Evolutionary conservation across 2,113 vertebrate genomes (phyloP).

Genomic region (Genyomyrus donnyi): DNA sequence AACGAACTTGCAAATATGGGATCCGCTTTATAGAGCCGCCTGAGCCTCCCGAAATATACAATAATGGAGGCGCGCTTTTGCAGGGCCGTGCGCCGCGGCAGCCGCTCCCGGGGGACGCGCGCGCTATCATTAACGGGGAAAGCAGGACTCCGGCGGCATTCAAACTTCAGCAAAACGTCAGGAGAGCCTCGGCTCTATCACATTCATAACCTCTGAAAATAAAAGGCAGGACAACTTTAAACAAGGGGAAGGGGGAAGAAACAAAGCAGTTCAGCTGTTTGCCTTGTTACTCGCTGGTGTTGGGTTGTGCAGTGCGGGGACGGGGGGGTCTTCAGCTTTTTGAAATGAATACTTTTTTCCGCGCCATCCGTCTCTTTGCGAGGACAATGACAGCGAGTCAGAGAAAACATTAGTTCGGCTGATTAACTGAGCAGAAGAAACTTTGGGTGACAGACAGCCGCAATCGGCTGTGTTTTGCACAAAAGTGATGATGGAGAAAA

Average conservation of each 20-base stretch:
- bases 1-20: conserved; percentile 60
- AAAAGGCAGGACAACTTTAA: conserved; percentile 77
- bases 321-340: background rate
- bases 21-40: conserved; percentile 56
- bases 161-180: conserved; percentile 78
- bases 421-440: conserved; percentile 11
- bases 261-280: conserved; percentile 25
- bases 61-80: conserved; percentile 51
- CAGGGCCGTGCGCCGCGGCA: conserved; percentile 53
- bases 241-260: conserved; percentile 53
- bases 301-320: conserved; percentile 1
- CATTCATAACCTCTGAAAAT: conserved; percentile 73
- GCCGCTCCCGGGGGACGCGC: conserved; percentile 65
- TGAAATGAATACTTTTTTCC: conserved; percentile 14
- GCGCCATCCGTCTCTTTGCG: conserved; percentile 4
- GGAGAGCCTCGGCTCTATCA: conserved; percentile 60
- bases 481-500: conserved; percentile 11
- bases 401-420: background rate
- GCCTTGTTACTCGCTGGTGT: conserved; percentile 16
- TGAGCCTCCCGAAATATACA: conserved; percentile 69
- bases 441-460: background rate
- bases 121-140: conserved; percentile 70
- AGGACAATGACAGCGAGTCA: conserved; percentile 10
- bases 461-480: conserved; percentile 3
- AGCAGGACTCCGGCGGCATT: conserved; percentile 67